Conservation (phyloP, 2,888 invertebrate species). For the Dexiosoma caninum region DNA sequence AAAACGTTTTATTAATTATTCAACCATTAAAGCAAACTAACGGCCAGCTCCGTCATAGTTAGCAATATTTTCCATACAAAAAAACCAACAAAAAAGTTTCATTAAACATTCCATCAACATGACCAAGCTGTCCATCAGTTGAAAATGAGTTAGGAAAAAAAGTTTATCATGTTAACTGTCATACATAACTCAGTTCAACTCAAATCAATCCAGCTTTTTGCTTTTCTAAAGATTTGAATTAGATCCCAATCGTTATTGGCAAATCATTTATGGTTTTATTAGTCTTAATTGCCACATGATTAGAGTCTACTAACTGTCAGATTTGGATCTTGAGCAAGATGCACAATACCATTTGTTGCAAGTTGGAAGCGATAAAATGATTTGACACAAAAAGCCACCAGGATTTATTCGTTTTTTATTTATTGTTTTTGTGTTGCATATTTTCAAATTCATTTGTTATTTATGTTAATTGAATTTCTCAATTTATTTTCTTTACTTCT, state of each 20-base stretch:
- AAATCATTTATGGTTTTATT: conserved; percentile 62
- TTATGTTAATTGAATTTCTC: conserved; percentile 56
- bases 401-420: conserved; percentile 13
- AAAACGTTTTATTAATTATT: conserved; percentile 39
- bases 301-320: conserved; percentile 62
- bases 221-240: conserved; percentile 37
- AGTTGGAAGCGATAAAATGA: conserved; percentile 19
- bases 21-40: background rate
- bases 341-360: conserved; percentile 38
- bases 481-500: conserved; percentile 1
- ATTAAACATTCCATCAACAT: conserved; percentile 34
- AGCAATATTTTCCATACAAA: conserved; percentile 25
- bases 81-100: background rate
- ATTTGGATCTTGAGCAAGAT: conserved; percentile 53
- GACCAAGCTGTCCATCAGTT: conserved; percentile 19
- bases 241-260: conserved; percentile 58
- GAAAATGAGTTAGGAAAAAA: conserved; percentile 29
- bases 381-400: conserved; percentile 1
- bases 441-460: conserved; percentile 49
- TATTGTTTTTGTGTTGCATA: background rate
- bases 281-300: conserved; percentile 62
- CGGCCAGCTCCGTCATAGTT: too few relatives aligned
- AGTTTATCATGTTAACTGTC: conserved; percentile 58
- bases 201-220: conserved; percentile 17
- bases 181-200: conserved; percentile 47